Conservation (phyloP, 2,888 invertebrate genomes). For the Tipula lateralis region DNA sequence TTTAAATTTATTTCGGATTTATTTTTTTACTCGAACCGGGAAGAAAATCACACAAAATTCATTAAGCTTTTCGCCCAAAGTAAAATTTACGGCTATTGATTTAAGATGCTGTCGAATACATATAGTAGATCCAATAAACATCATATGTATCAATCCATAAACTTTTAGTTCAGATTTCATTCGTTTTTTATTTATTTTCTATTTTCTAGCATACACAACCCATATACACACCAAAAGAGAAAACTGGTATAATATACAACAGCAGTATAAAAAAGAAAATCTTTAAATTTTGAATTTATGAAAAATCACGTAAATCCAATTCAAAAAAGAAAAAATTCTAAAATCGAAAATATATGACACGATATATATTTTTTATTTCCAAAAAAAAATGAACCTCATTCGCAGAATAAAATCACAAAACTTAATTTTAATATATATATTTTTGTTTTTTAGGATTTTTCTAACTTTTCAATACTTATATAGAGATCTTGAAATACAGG, state of each 20-base stretch:
- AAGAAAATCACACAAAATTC: background rate
- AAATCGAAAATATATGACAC: slow-evolving; percentile 11
- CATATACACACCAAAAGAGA: background rate
- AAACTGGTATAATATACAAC: background rate
- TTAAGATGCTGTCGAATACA: background rate
- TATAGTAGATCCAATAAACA: background rate
- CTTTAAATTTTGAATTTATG: background rate
- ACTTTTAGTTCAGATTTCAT: background rate
- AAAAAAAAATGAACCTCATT: background rate
- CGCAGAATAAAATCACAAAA: background rate
- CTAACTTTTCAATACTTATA: background rate
- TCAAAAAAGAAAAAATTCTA: background rate
- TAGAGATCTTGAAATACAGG: background rate
- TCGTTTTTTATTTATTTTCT: background rate
- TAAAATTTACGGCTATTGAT: background rate
- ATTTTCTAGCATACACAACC: background rate
- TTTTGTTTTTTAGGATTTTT: background rate
- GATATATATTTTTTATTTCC: background rate
- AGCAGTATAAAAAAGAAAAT: background rate
- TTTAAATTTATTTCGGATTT: background rate
- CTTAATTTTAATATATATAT: slow-evolving; percentile 6
- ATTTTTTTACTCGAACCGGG: background rate
- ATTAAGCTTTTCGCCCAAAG: background rate
- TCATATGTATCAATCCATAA: slow-evolving; percentile 11
- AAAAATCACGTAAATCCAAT: slow-evolving; percentile 19